These are phyloP conservation scores for Anneissia japonica DNA, from an alignment of 35 echinoderm and acorn worm genomes.

Conservation along the genomic window DNA sequence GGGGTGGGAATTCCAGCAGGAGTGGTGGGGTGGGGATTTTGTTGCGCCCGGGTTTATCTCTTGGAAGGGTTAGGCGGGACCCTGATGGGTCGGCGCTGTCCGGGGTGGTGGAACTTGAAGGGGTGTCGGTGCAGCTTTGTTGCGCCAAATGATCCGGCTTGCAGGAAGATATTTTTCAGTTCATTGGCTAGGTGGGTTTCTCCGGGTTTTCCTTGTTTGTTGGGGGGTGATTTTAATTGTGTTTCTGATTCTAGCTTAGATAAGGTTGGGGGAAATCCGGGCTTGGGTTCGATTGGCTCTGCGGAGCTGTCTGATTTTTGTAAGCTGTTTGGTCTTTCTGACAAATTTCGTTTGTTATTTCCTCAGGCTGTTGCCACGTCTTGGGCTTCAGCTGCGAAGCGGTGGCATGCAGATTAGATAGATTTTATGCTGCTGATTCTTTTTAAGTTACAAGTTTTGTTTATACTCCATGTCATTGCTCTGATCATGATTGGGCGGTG, in stretches of 20 bases:
- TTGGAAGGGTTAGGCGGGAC: background rate
- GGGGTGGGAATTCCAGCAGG: background rate
- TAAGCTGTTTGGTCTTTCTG: background rate
- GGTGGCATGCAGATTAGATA: background rate
- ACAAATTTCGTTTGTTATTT: background rate
- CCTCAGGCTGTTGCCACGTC: background rate
- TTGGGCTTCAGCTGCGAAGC: background rate
- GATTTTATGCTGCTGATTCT: background rate
- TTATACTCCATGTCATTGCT: background rate
- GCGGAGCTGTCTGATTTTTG: background rate
- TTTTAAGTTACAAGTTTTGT: background rate
- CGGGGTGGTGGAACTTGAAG: background rate
- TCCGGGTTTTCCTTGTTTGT: background rate
- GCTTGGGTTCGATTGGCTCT: background rate
- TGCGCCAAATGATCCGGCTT: background rate
- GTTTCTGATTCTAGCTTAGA: background rate
- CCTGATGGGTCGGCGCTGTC: background rate
- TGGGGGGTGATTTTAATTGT: background rate
- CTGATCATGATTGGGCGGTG: background rate
- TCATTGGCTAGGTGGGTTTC: background rate
- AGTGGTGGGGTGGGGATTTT: background rate
- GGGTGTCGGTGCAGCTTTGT: background rate
- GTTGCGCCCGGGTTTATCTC: background rate
- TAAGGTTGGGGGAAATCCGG: background rate
- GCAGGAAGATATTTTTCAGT: background rate